Evolutionary conservation across 2,113 vertebrate genomes (phyloP).

Genomic region (Lagopus leucura): DNA sequence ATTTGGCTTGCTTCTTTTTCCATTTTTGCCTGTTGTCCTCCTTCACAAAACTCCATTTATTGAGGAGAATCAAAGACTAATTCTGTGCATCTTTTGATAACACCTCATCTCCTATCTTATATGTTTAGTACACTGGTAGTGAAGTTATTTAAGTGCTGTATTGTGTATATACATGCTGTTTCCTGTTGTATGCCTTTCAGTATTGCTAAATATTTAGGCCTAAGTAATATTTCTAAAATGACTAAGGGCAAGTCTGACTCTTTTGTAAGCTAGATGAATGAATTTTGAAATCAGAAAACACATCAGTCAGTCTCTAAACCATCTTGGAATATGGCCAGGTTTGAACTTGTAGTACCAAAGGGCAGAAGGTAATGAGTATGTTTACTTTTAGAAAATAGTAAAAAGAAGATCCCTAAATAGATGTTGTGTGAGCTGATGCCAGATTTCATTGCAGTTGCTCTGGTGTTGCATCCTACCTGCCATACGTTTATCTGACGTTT

Average conservation of each 20-base stretch:
- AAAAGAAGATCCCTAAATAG: conserved; percentile 5
- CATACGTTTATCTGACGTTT: not conserved
- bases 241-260: not conserved
- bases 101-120: not conserved
- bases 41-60: not conserved
- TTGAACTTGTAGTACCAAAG: not conserved
- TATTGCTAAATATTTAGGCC: not conserved
- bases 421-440: not conserved
- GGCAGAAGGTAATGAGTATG: not conserved
- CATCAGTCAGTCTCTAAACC: not conserved
- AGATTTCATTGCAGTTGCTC: not conserved
- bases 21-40: not conserved
- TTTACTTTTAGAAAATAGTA: not conserved
- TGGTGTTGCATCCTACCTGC: not conserved
- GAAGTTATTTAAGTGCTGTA: not conserved
- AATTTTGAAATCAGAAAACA: not conserved
- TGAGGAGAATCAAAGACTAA: not conserved
- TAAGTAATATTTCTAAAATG: not conserved
- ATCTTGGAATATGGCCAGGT: not conserved
- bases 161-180: not conserved
- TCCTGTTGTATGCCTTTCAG: not conserved
- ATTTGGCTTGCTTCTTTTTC: not conserved
- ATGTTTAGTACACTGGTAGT: not conserved
- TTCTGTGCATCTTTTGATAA: fast-evolving
- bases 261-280: not conserved